Evolutionary conservation across 1,140 invertebrate species (phyloP).

Genomic region (Drosophila orena): DNA sequence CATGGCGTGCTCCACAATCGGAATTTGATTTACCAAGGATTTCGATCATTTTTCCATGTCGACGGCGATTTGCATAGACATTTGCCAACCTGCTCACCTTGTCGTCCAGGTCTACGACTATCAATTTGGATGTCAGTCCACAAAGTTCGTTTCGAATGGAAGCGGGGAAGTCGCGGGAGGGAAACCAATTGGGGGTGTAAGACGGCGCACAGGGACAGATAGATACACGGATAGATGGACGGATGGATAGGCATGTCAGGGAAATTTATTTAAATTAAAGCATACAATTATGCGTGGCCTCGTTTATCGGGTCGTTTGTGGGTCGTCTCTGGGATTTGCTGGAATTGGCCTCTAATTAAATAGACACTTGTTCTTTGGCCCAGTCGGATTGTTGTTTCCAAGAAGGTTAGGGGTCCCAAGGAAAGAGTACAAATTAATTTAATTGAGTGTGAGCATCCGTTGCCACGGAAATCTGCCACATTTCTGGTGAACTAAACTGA

Average conservation of each 20-base stretch:
- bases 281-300: conserved; percentile 72
- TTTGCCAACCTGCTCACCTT: conserved; percentile 27
- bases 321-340: conserved; percentile 46
- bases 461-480: background rate
- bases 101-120: conserved; percentile 50
- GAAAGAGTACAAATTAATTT: conserved; percentile 34
- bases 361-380: conserved; percentile 37
- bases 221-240: conserved; percentile 38
- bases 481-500: background rate
- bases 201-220: conserved; percentile 15
- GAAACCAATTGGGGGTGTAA: background rate
- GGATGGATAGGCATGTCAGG: conserved; percentile 53
- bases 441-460: conserved; percentile 33
- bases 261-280: conserved; percentile 76
- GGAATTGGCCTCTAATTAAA: conserved; percentile 58
- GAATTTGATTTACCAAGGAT: conserved; percentile 80
- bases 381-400: conserved; percentile 20
- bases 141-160: conserved; percentile 6
- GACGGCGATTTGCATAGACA: conserved; percentile 66
- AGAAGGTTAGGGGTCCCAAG: conserved; percentile 10
- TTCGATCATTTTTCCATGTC: conserved; percentile 75
- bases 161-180: background rate
- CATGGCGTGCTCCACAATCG: conserved; percentile 73
- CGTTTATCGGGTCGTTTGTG: conserved; percentile 56
- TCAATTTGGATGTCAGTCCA: conserved; percentile 65